Conservation (phyloP, 2,797 vertebrate genomes). For the Gouania willdenowi region DNA sequence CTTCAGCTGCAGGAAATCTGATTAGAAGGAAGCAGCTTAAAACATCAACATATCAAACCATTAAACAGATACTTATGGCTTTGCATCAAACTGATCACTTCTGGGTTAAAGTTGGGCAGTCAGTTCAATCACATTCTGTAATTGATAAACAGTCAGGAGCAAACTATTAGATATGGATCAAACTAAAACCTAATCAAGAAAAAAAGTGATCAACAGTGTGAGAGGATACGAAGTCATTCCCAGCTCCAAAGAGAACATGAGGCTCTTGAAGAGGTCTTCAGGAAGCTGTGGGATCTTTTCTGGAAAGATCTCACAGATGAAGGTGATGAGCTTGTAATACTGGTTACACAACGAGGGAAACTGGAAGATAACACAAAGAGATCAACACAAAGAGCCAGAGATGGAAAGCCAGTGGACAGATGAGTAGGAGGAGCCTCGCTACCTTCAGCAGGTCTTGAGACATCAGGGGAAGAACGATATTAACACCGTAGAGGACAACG, state of each 20-base stretch:
- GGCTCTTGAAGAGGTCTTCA: constrained; percentile 97
- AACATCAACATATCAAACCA: no score
- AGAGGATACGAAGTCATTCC: constrained; percentile 99
- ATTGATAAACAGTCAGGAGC: no score
- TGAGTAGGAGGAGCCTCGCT: constrained; percentile 9
- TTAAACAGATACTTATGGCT: no score
- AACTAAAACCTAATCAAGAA: background rate
- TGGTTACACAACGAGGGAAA: constrained; percentile 99
- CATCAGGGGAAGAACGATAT: constrained; percentile 96
- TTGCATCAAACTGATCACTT: no score
- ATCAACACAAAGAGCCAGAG: background rate
- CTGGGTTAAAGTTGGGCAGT: no score
- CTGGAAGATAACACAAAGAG: constrained; percentile 80
- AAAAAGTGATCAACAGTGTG: background rate
- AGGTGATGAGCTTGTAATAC: constrained; percentile 99
- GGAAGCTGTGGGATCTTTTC: constrained; percentile 99
- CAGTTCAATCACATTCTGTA: no score
- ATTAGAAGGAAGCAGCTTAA: no score
- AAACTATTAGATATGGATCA: no score
- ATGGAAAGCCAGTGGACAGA: no score
- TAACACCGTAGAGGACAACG: constrained; percentile 96
- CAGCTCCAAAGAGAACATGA: constrained; percentile 97
- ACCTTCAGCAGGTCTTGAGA: constrained; percentile 98
- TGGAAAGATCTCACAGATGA: constrained; percentile 99
- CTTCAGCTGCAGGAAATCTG: no score